A percentile compares a stretch with the other conserved stretches of the same genome.
phyloP scores from a whole-genome alignment of 1,140 invertebrate genomes.

The Pachyrhynchus sulphureomaculatus region DNA sequence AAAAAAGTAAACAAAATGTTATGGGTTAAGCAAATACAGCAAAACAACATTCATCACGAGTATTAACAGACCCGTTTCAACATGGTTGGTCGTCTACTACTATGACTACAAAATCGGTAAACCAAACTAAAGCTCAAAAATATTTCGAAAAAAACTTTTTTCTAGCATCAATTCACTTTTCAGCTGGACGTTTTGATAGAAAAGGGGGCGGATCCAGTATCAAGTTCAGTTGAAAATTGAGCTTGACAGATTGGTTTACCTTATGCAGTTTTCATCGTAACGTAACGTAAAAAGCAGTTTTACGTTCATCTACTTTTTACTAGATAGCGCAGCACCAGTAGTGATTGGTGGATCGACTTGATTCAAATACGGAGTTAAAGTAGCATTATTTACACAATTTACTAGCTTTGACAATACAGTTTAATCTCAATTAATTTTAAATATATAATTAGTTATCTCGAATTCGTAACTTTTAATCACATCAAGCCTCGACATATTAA shows the following conservation, averaged over 20 bases:
- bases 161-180: slow-evolving; percentile 1
- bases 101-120: neutral
- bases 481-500: no score
- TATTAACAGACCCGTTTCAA: slow-evolving; percentile 25
- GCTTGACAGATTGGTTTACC: neutral
- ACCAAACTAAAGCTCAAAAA: neutral
- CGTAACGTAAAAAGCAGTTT: no score
- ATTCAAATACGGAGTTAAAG: no score
- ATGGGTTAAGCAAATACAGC: slow-evolving; percentile 18
- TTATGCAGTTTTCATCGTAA: no score
- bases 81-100: neutral
- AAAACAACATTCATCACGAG: slow-evolving; percentile 15
- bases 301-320: no score
- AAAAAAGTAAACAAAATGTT: slow-evolving; percentile 26
- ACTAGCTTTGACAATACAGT: no score
- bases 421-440: no score
- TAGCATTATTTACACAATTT: no score
- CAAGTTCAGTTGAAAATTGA: neutral
- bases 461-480: no score
- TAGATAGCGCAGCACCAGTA: no score
- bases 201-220: slow-evolving; percentile 27
- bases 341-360: no score
- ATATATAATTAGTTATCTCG: no score
- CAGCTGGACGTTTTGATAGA: slow-evolving; percentile 10
- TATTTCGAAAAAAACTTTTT: neutral